These are phyloP conservation scores for Euphydryas editha DNA, from an alignment of 2,888 invertebrate species.

Conservation along the genomic window DNA sequence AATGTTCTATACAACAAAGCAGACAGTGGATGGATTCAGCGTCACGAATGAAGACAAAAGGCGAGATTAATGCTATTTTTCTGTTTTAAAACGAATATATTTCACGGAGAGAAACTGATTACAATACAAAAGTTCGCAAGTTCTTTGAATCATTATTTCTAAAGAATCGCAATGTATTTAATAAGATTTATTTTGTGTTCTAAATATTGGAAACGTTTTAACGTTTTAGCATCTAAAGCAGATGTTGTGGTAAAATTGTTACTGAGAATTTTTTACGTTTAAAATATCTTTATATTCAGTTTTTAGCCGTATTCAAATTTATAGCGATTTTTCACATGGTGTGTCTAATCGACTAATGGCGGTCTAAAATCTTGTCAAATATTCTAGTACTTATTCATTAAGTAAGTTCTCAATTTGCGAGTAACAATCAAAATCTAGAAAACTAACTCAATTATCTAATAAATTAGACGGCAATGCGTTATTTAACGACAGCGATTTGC, in stretches of 20 bases:
- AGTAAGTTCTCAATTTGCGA: no score
- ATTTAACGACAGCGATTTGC: no score
- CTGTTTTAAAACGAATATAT: conserved; percentile 8
- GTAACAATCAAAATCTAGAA: no score
- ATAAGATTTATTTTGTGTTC: not conserved
- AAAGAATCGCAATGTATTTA: not conserved
- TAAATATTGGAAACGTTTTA: not conserved
- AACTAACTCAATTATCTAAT: no score
- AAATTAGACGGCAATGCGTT: no score
- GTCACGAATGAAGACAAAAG: conserved; percentile 13
- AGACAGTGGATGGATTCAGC: conserved; percentile 8
- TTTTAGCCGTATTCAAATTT: no score
- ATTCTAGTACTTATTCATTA: no score
- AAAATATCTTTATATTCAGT: no score
- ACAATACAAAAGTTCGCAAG: conserved; percentile 1
- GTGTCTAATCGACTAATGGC: no score
- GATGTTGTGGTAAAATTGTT: not conserved
- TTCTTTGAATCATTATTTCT: not conserved
- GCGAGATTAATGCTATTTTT: conserved; percentile 13
- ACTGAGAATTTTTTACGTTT: not conserved
- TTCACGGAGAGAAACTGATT: conserved; percentile 7
- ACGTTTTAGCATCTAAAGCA: not conserved
- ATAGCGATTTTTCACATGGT: no score
- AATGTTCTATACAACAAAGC: conserved; percentile 8
- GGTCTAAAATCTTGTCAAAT: no score